Conservation (phyloP, 2,888 invertebrate genomes). For the Camptogramma bilineatum region DNA sequence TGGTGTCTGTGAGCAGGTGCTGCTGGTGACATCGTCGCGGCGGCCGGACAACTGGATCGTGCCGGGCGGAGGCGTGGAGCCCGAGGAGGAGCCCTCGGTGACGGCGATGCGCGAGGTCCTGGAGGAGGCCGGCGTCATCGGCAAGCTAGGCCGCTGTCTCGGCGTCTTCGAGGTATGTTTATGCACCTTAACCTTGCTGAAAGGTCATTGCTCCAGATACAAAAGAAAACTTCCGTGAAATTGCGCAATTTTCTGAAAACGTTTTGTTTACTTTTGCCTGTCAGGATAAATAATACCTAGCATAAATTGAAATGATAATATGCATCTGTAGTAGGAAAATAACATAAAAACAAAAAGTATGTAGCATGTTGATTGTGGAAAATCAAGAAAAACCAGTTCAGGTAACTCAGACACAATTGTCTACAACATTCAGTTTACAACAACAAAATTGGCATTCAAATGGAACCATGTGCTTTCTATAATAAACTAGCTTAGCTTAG, state of each 20-base stretch:
- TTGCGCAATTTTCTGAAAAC: slow-evolving; percentile 21
- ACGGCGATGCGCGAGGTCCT: slow-evolving; percentile 97
- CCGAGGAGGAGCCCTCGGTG: slow-evolving; percentile 94
- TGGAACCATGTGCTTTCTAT: slow-evolving; percentile 19
- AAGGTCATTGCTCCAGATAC: slow-evolving; percentile 43
- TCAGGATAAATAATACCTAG: background rate
- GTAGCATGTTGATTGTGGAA: background rate
- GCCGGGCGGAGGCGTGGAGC: slow-evolving; percentile 98
- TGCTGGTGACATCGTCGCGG: slow-evolving; percentile 96
- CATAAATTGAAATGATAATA: background rate
- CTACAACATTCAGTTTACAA: background rate
- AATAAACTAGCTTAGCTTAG: slow-evolving; percentile 8
- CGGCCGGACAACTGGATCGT: slow-evolving; percentile 97
- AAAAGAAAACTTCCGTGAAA: slow-evolving; percentile 8
- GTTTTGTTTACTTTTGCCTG: slow-evolving; percentile 4
- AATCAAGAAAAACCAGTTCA: background rate
- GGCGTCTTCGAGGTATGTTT: slow-evolving; percentile 95
- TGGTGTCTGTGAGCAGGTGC: slow-evolving; percentile 87
- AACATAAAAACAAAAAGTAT: background rate
- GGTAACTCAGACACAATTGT: background rate
- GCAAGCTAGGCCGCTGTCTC: slow-evolving; percentile 94
- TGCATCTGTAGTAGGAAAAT: background rate
- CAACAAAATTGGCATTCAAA: slow-evolving; percentile 14
- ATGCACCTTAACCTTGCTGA: slow-evolving; percentile 38
- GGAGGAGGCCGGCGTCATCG: slow-evolving; percentile 98